These are phyloP conservation scores for Strix uralensis DNA, from an alignment of 2,113 vertebrate species.

Conservation along the genomic window DNA sequence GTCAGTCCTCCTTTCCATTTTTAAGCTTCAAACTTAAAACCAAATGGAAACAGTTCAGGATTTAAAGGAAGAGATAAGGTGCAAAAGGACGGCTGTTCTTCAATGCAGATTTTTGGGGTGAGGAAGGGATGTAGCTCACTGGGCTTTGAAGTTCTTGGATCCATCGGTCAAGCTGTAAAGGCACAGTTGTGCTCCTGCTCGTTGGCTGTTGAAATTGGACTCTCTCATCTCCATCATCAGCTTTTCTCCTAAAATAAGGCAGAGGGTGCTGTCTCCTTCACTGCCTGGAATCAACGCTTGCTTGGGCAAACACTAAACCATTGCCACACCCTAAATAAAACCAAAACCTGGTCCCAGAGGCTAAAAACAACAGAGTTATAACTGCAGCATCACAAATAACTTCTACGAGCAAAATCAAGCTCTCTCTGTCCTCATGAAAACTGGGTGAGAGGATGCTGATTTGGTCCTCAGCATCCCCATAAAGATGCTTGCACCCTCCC, in stretches of 20 bases:
- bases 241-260: background rate
- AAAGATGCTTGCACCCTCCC: background rate
- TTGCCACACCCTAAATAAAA: background rate
- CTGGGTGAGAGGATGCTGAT: background rate
- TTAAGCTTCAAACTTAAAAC: background rate
- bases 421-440: background rate
- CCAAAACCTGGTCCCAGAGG: background rate
- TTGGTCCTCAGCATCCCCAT: fast-evolving
- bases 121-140: background rate
- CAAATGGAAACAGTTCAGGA: background rate
- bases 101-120: background rate
- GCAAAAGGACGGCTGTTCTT: background rate
- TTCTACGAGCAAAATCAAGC: background rate
- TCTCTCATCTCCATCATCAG: background rate
- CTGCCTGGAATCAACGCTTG: background rate
- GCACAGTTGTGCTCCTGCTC: background rate
- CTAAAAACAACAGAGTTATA: background rate
- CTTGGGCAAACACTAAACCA: background rate
- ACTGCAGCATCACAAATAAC: background rate
- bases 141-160: background rate
- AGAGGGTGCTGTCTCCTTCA: background rate
- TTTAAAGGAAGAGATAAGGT: background rate
- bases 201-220: background rate
- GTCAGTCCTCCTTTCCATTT: background rate
- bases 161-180: background rate